Evolutionary conservation across 2,888 invertebrate species (phyloP), one percentile per base, ranked within the genome.

Genomic region (Lypha dubia): DNA sequence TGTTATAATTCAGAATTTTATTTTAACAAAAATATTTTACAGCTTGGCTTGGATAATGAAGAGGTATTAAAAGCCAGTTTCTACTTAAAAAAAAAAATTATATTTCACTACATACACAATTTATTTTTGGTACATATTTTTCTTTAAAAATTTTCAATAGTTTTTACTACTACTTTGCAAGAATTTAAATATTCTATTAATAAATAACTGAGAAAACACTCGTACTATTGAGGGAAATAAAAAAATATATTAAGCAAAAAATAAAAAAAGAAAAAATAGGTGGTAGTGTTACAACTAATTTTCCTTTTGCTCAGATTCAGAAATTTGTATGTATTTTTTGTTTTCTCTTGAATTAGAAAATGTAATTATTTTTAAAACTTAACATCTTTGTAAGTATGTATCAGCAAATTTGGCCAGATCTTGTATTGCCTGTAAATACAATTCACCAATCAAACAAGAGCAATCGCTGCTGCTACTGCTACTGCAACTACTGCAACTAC

Each of bases 41-140:
- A 96, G 96, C 96, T 96, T 96, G 96, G 96, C 96, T 96, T 96
- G 96, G 96, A 96, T 95, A 96, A 96, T 95, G 96, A 96, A 94
- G 96, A 96, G 96, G 96, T 96, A 95, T 94, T 94, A 88, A 88
- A 88, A 89, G 90, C 87, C 87, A 88, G 81, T 84, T 84, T 79
- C 84, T 86, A 84, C 70, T 80, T 84, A 76, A 71, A 73, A 70
- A 60, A 44, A 73, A 85, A 79, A 85, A 24, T 82, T 76, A 79
- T 84, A 79, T 79, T 83, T 71, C 79, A 83, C 79, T 62, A 85
- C 76, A 86, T 83, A 85, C 85, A 85, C 83, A 68, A 83, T 80
- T 83, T 83, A 80, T 83, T 86, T 84, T 81, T 41, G 68, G 68
- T 74, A n/a, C n/a, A n/a, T 81, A 71, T 81, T 71, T 68, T 68